A percentile compares a stretch with the other conserved stretches of the same genome.
Conservation (phyloP, 2,888 invertebrate species). For the Ashinkailepas kermadecensis region DNA sequence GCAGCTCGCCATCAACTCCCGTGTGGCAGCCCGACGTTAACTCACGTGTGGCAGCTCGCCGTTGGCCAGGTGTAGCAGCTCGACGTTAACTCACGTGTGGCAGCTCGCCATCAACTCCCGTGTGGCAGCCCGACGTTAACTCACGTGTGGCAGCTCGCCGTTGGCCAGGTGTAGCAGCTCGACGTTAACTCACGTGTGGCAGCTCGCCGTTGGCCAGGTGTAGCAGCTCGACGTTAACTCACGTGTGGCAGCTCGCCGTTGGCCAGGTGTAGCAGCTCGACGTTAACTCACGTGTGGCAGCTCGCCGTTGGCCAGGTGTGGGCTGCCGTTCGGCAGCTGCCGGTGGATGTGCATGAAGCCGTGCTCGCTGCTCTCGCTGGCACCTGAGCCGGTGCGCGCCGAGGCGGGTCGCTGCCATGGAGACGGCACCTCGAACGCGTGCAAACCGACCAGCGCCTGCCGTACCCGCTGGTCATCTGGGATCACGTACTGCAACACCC, state of each 20-base stretch:
- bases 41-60: no score
- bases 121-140: no score
- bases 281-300: neutral
- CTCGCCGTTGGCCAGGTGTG: neutral
- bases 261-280: no score
- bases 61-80: no score
- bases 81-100: neutral
- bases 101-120: no score
- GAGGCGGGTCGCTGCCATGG: slow-evolving; percentile 31
- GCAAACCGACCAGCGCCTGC: neutral
- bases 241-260: neutral
- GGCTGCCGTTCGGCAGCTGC: neutral
- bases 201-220: no score
- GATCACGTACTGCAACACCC: neutral
- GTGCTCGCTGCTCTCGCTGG: neutral
- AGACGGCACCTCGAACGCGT: slow-evolving; percentile 39
- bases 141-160: no score
- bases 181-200: no score
- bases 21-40: no score
- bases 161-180: no score
- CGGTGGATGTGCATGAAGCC: neutral
- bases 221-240: neutral
- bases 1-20: no score
- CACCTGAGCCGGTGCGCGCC: neutral
- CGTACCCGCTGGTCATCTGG: slow-evolving; percentile 22